These are phyloP conservation scores for Cyaniris semiargus DNA, from an alignment of 2,888 invertebrate genomes.

Conservation along the genomic window DNA sequence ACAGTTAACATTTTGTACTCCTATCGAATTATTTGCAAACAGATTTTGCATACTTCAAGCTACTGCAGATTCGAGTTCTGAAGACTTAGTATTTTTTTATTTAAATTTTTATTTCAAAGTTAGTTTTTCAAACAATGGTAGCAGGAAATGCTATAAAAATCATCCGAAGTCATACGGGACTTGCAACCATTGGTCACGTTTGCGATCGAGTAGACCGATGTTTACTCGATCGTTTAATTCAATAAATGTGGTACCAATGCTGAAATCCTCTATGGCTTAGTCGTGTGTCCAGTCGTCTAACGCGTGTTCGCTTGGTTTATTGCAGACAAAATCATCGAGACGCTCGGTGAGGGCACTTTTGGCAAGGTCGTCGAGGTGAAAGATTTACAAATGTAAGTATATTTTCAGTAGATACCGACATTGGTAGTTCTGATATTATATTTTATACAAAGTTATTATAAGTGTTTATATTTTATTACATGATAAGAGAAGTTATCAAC, in stretches of 20 bases:
- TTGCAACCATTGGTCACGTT: conserved; percentile 44
- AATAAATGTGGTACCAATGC: conserved; percentile 48
- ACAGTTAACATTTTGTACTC: conserved; percentile 40
- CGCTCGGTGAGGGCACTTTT: conserved; percentile 99
- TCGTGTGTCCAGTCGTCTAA: conserved; percentile 54
- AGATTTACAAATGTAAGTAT: conserved; percentile 95
- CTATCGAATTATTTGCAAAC: conserved; percentile 39
- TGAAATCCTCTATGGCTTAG: conserved; percentile 66
- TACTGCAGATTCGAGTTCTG: conserved; percentile 54
- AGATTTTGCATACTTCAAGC: conserved; percentile 45
- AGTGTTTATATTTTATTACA: background rate
- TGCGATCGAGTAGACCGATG: conserved; percentile 5
- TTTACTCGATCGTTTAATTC: conserved; percentile 23
- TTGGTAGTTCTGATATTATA: too few relatives aligned
- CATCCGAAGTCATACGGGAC: conserved; percentile 60
- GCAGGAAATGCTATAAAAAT: conserved; percentile 37
- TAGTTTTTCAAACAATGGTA: conserved; percentile 44
- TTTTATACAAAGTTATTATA: too few relatives aligned
- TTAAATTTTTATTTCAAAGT: conserved; percentile 48
- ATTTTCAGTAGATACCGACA: background rate
- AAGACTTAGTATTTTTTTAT: conserved; percentile 47
- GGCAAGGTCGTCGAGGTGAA: conserved; percentile 99
- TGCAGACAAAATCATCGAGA: conserved; percentile 99
- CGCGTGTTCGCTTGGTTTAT: conserved; percentile 79
- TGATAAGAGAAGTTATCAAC: background rate